Evolutionary conservation across 1,140 invertebrate species (phyloP), one percentile per base, ranked within the genome.

Genomic region (Diorhabda elongata): DNA sequence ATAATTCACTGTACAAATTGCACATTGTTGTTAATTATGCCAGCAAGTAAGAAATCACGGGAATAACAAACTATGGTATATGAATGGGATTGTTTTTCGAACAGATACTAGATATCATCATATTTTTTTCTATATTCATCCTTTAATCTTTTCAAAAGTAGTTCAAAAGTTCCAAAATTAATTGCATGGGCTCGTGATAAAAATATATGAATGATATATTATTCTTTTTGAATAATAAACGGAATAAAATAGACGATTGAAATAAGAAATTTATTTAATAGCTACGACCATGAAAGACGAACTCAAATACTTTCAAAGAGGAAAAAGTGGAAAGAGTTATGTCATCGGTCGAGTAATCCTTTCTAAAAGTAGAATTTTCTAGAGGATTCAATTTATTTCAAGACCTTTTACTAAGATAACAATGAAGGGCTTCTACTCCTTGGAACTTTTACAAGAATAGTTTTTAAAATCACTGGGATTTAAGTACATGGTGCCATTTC

Each of bases 251-350:
- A n/a, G 47, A 2, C 47, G 47, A 6, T 52, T n/a, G 47, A 8
- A 52, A 52, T n/a, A 52, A 52, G 47, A 52, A 52, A 52, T 52
- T 52, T 52, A 52, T 52, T 52, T 52, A 52, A 52, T 52, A 52
- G 47, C 47, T 6, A 52, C 6, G 6, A n/a, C 26, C 26, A 26
- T 26, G n/a, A 52, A n/a, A n/a, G 47, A 52, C n/a, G n/a, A 52
- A 8, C 3, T n/a, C 47, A 52, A 52, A 52, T 52, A 52, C 47
- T 52, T 52, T 52, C n/a, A 8, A 52, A 52, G n/a, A 26, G n/a
- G 47, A 52, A 52, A 52, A 52, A 52, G 47, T 52, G n/a, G 4
- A 52, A 52, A 6, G 47, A 52, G 47, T 4, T 8, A 52, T 52
- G 4, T n/a, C 47, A 52, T 52, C n/a, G 47, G 47, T 52, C 47